phyloP scores from a whole-genome alignment of 2,888 invertebrate genomes.

The Philereme vetulata region DNA sequence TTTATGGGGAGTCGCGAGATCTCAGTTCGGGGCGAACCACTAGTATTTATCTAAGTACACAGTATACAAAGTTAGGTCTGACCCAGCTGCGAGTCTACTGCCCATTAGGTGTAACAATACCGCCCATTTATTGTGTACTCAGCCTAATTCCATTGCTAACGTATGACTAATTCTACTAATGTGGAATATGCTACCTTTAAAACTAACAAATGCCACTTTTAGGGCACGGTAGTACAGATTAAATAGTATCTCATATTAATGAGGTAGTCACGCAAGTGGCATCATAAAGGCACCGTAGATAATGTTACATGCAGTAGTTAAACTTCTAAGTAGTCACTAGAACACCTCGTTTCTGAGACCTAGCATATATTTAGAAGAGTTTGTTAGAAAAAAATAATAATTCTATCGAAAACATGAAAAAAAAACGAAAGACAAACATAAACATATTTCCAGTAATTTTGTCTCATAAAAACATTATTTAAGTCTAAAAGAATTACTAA shows the following conservation, averaged over 20 bases:
- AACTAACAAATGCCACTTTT: slow-evolving; percentile 43
- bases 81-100: slow-evolving; percentile 10
- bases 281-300: slow-evolving; percentile 1
- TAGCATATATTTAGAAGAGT: too few species aligned
- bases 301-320: neutral
- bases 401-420: too few species aligned
- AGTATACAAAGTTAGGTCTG: neutral
- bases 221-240: slow-evolving; percentile 30
- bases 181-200: slow-evolving; percentile 7
- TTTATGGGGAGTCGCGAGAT: too few species aligned
- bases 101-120: slow-evolving; percentile 15
- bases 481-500: too few species aligned
- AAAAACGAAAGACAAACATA: too few species aligned
- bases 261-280: slow-evolving; percentile 51
- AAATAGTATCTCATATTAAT: slow-evolving; percentile 48
- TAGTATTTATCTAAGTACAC: too few species aligned
- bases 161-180: slow-evolving; percentile 28
- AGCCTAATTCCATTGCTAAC: slow-evolving; percentile 21
- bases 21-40: too few species aligned
- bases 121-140: slow-evolving; percentile 21
- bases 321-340: neutral
- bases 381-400: too few species aligned
- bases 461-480: too few species aligned
- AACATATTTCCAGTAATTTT: too few species aligned
- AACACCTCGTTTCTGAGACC: too few species aligned